Conservation (phyloP, 1,140 invertebrate genomes). For the Whitmania pigra region DNA sequence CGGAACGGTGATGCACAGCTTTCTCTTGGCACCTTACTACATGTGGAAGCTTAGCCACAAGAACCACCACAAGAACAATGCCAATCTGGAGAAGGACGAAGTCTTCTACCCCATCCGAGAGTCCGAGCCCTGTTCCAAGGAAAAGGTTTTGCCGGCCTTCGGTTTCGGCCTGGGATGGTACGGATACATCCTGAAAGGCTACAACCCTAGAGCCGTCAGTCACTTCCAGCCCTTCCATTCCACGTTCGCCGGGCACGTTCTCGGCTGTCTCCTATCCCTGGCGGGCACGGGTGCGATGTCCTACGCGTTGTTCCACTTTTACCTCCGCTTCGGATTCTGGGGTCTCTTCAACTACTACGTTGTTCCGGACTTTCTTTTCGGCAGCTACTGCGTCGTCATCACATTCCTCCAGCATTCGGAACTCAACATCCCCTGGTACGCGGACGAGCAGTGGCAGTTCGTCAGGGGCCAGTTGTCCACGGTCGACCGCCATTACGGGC, state of each 20-base stretch:
- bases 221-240: conserved; percentile 24
- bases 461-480: conserved; percentile 38
- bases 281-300: conserved; percentile 27
- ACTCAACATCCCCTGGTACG: conserved; percentile 34
- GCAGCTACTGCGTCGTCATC: conserved; percentile 32
- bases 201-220: conserved; percentile 18
- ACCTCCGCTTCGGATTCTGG: conserved; percentile 12
- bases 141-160: conserved; percentile 21
- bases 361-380: conserved; percentile 34
- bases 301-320: conserved; percentile 26
- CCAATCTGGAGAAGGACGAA: conserved; percentile 26
- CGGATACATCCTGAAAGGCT: conserved; percentile 22
- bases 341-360: conserved; percentile 34
- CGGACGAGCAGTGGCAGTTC: conserved; percentile 33
- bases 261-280: conserved; percentile 25
- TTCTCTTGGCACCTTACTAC: conserved; percentile 25
- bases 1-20: conserved; percentile 22
- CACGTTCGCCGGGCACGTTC: conserved; percentile 19
- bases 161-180: conserved; percentile 26
- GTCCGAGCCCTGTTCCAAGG: neutral
- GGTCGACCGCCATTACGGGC: conserved; percentile 37
- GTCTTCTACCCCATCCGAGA: conserved; percentile 26
- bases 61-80: conserved; percentile 25
- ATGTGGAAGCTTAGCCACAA: conserved; percentile 26
- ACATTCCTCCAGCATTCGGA: conserved; percentile 39